These are phyloP conservation scores for Ceratina calcarata DNA, from an alignment of 1,140 invertebrate genomes.

Conservation along the genomic window DNA sequence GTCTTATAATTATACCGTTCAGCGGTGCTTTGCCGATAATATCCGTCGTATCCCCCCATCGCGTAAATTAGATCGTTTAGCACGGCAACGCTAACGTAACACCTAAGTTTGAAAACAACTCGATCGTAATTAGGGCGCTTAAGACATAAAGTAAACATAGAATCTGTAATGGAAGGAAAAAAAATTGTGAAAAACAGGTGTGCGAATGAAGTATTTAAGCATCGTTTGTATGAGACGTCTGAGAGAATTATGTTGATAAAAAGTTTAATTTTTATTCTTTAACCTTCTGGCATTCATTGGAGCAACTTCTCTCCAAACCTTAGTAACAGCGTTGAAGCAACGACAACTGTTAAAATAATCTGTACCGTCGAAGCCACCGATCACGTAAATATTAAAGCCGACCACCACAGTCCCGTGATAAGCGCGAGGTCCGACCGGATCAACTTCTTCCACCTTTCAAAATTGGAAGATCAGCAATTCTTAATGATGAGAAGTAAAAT, in stretches of 20 bases:
- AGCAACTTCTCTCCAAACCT: constrained; percentile 84
- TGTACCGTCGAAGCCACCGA: constrained; percentile 86
- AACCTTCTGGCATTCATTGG: constrained; percentile 84
- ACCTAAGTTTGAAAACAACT: constrained; percentile 70
- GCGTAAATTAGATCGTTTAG: constrained; percentile 86
- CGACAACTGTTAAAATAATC: constrained; percentile 85
- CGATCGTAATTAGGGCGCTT: not conserved
- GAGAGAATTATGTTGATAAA: too few relatives aligned
- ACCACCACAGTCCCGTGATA: constrained; percentile 88
- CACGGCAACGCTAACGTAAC: constrained; percentile 85
- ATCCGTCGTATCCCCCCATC: constrained; percentile 89
- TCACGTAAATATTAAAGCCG: constrained; percentile 84
- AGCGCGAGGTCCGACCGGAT: constrained; percentile 84
- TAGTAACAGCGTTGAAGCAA: constrained; percentile 84
- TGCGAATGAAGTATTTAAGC: not conserved
- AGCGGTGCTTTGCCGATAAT: constrained; percentile 86
- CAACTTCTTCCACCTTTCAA: constrained; percentile 80
- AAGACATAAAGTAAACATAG: too few relatives aligned
- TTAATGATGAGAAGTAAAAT: too few relatives aligned
- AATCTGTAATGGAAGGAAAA: not conserved
- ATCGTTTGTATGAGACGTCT: not conserved
- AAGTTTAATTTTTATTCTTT: not conserved
- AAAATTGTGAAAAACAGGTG: not conserved
- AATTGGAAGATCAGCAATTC: too few relatives aligned
- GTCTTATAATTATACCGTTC: constrained; percentile 87